phyloP scores from a whole-genome alignment of 2,113 vertebrate genomes.

The Hippocampus barbouri region DNA sequence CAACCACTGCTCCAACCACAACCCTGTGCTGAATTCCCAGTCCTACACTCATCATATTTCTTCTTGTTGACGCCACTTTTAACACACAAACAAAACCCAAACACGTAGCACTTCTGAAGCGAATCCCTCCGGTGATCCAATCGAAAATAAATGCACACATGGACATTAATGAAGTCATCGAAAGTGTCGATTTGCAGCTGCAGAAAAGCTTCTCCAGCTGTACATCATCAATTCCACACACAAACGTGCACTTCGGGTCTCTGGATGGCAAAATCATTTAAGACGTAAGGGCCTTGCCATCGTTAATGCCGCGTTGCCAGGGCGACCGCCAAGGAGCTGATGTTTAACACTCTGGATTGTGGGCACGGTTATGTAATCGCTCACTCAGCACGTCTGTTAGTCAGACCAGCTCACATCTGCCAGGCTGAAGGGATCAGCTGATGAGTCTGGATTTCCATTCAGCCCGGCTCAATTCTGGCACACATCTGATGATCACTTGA shows the following conservation, averaged over 20 bases:
- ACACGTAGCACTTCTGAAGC: not conserved
- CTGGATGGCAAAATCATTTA: conserved; percentile 42
- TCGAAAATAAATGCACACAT: conserved; percentile 27
- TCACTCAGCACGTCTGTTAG: conserved; percentile 9
- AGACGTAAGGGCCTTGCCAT: conserved; percentile 14
- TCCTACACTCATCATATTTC: not conserved
- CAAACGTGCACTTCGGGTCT: conserved; percentile 5
- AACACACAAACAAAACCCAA: not conserved
- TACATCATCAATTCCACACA: conserved; percentile 41
- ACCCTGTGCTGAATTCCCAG: not conserved
- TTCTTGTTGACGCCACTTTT: not conserved
- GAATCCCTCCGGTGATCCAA: conserved; percentile 9
- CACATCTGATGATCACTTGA: conserved; percentile 34
- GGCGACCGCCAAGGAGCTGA: conserved; percentile 44
- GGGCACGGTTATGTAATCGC: conserved; percentile 36
- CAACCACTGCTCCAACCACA: not conserved
- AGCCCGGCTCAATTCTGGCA: conserved; percentile 13
- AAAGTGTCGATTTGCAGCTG: conserved; percentile 24
- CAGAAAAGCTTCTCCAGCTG: conserved; percentile 28
- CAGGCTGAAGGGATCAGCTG: conserved; percentile 27
- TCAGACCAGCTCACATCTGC: conserved; percentile 30
- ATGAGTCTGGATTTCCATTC: conserved; percentile 18
- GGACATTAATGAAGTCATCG: conserved; percentile 30
- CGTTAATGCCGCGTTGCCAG: conserved; percentile 40
- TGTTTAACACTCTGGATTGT: conserved; percentile 34